Conservation (phyloP, 2,113 vertebrate species). For the Alectura lathami region DNA sequence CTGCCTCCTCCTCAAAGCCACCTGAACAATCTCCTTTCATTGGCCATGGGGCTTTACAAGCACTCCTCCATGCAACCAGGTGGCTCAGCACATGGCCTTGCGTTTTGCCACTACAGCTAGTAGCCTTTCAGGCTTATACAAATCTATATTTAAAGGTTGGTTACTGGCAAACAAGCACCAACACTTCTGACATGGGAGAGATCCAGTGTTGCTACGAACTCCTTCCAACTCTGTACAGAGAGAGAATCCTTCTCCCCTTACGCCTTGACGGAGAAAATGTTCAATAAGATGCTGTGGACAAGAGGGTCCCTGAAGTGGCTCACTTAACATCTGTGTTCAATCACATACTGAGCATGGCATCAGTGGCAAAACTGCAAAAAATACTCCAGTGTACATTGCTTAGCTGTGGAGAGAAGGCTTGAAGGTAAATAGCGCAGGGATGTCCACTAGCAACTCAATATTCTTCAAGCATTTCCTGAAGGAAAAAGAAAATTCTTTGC, state of each 20-base stretch:
- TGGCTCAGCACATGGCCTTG: neutral
- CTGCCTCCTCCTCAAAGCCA: conserved; percentile 57
- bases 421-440: neutral
- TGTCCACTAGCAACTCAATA: neutral
- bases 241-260: neutral
- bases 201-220: neutral
- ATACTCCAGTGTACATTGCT: neutral
- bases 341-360: neutral
- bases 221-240: neutral
- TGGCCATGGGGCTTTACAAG: conserved; percentile 60
- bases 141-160: neutral
- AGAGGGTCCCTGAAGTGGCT: neutral
- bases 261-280: neutral
- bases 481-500: neutral
- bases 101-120: neutral
- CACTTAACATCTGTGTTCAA: neutral
- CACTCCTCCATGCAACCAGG: conserved; percentile 21
- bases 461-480: neutral
- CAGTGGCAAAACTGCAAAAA: neutral
- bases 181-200: neutral
- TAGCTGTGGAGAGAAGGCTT: neutral
- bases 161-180: neutral
- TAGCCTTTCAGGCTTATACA: neutral
- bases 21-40: conserved; percentile 71
- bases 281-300: neutral